Base-by-base conservation (phyloP, 2,797 vertebrate species). In the Hyperoplus immaculatus region DNA sequence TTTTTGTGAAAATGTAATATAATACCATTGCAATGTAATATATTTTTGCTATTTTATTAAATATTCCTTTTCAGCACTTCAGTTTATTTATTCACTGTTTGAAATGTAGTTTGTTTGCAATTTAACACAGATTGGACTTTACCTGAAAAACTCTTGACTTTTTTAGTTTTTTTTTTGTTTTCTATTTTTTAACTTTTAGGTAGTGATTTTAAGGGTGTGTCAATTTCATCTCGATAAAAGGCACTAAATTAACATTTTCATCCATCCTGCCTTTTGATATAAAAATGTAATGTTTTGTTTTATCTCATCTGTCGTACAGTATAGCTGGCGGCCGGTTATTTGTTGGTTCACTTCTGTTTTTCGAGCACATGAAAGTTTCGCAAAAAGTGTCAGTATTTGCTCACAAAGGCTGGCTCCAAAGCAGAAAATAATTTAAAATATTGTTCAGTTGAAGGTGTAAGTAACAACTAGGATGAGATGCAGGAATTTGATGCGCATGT, bases 41-140 rank as follows among this genome's bases (percentile, higher is more conserved):
- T 92, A 73, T 86, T 77, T 74, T 47, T 83, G 29, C 5, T 62
- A 14, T 59, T 78, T 83, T 65, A 77, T 69, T 87, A 86, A 78
- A 15, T 4, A 0, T 4, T 18, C 62, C 45, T 6, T 47, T 74
- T 57, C 5, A 66, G 60, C 70, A 60, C 7, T 18, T 8, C 60
- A 46, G 10, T 38, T 8, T 5, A 7, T 64, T 53, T 0, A n/a
- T 50, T 29, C 2, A 38, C 2, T 60, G 6, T 53, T 54, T 50
- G 0, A 60, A 21, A n/a, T 55, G 39, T 11, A 15, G 6, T 3
- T 10, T 15, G 41, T 5, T 43, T 61, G 12, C 0, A 12, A 5
- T 16, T 38, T 8, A 29, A 36, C 38, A 54, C 8, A 11, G 11
- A 38, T 36, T 5, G 4, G 4, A 62, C 6, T 12, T 21, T 16